Conservation (phyloP, 30 jellyfish, hydroid and myxozoan species). For the Clytia hemisphaerica region DNA sequence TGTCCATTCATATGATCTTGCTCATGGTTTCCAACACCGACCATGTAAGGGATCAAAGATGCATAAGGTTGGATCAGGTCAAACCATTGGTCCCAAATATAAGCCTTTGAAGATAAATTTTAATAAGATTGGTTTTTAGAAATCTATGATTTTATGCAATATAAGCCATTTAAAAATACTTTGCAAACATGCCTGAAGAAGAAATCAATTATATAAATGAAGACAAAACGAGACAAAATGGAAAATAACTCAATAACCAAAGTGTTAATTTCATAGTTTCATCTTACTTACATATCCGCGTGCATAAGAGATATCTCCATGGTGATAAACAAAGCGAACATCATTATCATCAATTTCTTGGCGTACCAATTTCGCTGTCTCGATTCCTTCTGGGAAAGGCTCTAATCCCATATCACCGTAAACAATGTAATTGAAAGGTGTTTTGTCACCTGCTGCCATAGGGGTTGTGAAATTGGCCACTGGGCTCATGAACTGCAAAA, state of each 20-base stretch:
- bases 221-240: no score
- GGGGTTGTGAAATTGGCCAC: conserved; percentile 63
- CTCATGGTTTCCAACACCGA: conserved; percentile 88
- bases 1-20: conserved; percentile 78
- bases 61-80: conserved; percentile 60
- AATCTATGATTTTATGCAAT: no score
- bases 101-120: conserved; percentile 47
- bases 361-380: conserved; percentile 27
- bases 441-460: conserved; percentile 64
- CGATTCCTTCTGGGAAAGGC: conserved; percentile 41
- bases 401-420: conserved; percentile 85
- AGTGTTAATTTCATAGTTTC: no score
- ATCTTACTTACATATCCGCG: conserved; percentile 81
- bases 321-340: conserved; percentile 48
- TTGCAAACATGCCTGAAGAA: no score
- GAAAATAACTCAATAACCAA: no score
- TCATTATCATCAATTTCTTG: conserved; percentile 29
- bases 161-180: no score
- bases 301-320: conserved; percentile 90
- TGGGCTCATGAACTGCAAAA: conserved; percentile 59
- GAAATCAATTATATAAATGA: no score
- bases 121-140: background rate
- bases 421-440: conserved; percentile 52
- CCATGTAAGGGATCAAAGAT: conserved; percentile 79
- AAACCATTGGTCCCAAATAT: conserved; percentile 86